These are phyloP conservation scores for Euzophera pinguis DNA, from an alignment of 2,888 invertebrate species.

Conservation along the genomic window DNA sequence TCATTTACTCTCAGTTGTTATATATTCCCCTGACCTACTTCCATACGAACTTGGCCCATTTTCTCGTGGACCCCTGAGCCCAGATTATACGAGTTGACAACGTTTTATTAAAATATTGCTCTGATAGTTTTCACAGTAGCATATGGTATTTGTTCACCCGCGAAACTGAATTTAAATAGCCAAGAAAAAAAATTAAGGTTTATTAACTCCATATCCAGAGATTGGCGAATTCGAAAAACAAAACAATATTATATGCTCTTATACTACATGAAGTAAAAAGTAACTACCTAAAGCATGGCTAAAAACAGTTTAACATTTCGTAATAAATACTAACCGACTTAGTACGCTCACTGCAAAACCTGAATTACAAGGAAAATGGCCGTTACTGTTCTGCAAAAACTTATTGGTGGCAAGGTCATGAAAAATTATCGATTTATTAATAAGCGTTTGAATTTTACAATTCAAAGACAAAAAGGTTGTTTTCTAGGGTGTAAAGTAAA, in stretches of 20 bases:
- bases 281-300: too few species aligned
- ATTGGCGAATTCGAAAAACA: too few species aligned
- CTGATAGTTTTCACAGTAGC: not conserved
- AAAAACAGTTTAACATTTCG: too few species aligned
- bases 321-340: not conserved
- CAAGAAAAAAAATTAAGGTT: too few species aligned
- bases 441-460: conserved; percentile 20
- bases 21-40: conserved; percentile 67
- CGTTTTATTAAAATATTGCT: conserved; percentile 26
- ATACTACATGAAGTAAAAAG: too few species aligned
- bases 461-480: conserved; percentile 3
- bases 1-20: conserved; percentile 48
- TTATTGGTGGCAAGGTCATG: conserved; percentile 45
- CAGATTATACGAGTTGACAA: conserved; percentile 28
- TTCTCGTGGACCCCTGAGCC: conserved; percentile 49
- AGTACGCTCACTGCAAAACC: not conserved
- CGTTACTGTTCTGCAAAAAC: conserved; percentile 29
- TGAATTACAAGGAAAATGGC: conserved; percentile 34
- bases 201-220: too few species aligned
- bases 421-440: conserved; percentile 35
- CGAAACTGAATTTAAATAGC: too few species aligned
- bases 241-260: too few species aligned
- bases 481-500: not conserved
- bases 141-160: too few species aligned
- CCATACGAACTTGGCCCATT: conserved; percentile 66